Percentiles rank a stretch among this genome's conserved stretches.
Conservation (phyloP, 1,140 invertebrate species). For the Mylabris phalerata region DNA sequence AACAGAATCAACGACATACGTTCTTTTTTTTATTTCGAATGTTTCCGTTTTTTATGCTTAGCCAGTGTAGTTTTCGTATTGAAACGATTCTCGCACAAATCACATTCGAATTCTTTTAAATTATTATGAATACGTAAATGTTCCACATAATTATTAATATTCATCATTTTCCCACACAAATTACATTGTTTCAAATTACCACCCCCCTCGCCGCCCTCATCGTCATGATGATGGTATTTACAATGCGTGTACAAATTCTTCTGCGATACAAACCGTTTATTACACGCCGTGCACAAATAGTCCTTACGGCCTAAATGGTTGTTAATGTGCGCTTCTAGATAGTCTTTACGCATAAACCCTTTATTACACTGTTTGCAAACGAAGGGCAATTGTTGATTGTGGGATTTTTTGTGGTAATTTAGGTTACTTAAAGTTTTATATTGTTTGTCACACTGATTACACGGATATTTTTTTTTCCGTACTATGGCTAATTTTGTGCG, state of each 20-base stretch:
- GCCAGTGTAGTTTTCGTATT: constrained; percentile 33
- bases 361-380: constrained; percentile 34
- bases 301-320: constrained; percentile 37
- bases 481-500: constrained; percentile 33
- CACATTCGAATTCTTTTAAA: constrained; percentile 35
- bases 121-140: constrained; percentile 36
- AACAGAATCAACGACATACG: no score
- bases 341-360: constrained; percentile 38
- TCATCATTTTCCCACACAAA: constrained; percentile 34
- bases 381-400: constrained; percentile 30
- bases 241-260: constrained; percentile 37
- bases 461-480: constrained; percentile 36
- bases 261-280: constrained; percentile 35
- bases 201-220: neutral
- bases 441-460: constrained; percentile 25
- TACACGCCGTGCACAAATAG: constrained; percentile 30
- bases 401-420: constrained; percentile 39
- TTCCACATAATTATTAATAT: constrained; percentile 29
- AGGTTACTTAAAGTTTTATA: constrained; percentile 40
- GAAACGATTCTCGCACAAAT: constrained; percentile 30
- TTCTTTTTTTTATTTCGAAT: constrained; percentile 4
- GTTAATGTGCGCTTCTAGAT: constrained; percentile 36
- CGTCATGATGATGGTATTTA: constrained; percentile 27
- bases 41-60: constrained; percentile 38
- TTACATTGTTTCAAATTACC: constrained; percentile 27